Percentiles rank a stretch among this genome's conserved stretches.
phyloP scores from a whole-genome alignment of 2,888 invertebrate genomes.

The Dicyrtomina minuta region DNA sequence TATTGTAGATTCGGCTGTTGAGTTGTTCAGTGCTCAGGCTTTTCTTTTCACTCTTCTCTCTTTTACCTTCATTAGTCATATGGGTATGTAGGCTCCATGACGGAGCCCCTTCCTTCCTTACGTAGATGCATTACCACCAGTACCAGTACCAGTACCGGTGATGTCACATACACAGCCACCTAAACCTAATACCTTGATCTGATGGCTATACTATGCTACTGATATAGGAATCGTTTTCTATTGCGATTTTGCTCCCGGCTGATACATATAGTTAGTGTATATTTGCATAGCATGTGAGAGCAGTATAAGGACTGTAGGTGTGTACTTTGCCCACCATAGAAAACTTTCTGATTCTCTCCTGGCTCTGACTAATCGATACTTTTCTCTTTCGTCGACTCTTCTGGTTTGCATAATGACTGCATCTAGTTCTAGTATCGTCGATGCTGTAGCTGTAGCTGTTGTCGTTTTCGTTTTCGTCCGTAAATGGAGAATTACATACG shows the following conservation, averaged over 20 bases:
- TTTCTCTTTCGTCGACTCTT: conserved; percentile 9
- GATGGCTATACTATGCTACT: too few species aligned
- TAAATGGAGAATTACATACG: conserved; percentile 13
- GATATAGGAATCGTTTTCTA: too few species aligned
- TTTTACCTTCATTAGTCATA: background rate
- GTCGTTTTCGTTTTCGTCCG: conserved; percentile 3
- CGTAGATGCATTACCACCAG: background rate
- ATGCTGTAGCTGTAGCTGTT: conserved; percentile 10
- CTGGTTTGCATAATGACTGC: conserved; percentile 7
- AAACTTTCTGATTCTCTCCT: conserved; percentile 13
- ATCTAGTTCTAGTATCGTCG: background rate
- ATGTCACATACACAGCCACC: too few species aligned
- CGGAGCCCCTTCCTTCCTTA: too few species aligned
- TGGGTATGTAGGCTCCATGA: background rate
- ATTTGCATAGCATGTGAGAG: too few species aligned
- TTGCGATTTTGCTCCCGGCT: too few species aligned
- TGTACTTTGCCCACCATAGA: background rate
- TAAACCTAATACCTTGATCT: too few species aligned
- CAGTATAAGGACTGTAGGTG: too few species aligned
- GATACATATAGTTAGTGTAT: too few species aligned
- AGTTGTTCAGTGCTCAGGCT: background rate
- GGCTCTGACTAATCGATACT: conserved; percentile 13
- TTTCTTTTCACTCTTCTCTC: background rate
- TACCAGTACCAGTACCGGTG: too few species aligned
- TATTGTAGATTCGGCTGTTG: background rate